Evolutionary conservation across 2,797 vertebrate genomes (phyloP).

Genomic region (Microtus obscurus): DNA sequence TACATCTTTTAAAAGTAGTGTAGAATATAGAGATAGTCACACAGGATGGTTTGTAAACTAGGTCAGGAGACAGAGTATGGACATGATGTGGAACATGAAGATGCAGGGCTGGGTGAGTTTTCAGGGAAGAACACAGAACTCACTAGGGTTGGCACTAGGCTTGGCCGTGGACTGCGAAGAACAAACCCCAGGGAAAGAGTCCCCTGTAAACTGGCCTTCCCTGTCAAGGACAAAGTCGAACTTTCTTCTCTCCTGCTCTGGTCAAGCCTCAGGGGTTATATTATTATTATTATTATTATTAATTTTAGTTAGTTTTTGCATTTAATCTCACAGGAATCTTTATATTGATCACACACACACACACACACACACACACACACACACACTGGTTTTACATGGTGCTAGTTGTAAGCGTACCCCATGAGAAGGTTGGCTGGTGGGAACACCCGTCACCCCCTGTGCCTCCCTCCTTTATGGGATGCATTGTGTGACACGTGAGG

Average conservation of each 20-base stretch:
- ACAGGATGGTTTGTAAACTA: not conserved
- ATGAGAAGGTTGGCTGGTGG: not conserved
- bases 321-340: not conserved
- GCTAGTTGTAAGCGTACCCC: not conserved
- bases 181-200: not conserved
- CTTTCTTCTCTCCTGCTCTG: not conserved
- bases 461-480: not conserved
- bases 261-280: no score
- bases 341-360: not conserved
- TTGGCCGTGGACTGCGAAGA: not conserved
- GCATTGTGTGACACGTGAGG: no score
- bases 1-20: not conserved
- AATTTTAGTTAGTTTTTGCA: not conserved
- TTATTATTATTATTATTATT: not conserved
- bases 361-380: no score
- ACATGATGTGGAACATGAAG: not conserved
- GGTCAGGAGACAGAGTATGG: not conserved
- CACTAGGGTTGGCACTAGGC: no score
- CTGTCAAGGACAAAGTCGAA: not conserved
- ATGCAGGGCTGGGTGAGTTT: not conserved
- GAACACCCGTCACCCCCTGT: not conserved
- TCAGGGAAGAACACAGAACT: not conserved
- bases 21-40: no score
- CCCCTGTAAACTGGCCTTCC: not conserved
- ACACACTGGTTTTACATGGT: accelerated